These are phyloP conservation scores for Nestor notabilis DNA, from an alignment of 2,113 vertebrate genomes.

Conservation along the genomic window DNA sequence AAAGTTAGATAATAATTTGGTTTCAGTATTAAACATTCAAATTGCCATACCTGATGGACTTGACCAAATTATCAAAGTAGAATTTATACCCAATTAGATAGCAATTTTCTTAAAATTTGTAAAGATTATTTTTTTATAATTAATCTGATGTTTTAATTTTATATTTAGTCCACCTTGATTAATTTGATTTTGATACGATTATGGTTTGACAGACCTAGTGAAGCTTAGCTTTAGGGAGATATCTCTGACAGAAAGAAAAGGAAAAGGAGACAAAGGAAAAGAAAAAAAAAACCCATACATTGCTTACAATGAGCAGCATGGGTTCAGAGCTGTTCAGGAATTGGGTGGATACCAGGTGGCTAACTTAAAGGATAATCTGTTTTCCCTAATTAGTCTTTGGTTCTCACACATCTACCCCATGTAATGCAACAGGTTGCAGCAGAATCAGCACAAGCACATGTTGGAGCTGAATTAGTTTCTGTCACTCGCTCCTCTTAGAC, in stretches of 20 bases:
- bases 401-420: conserved; percentile 27
- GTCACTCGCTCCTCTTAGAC: neutral
- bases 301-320: conserved; percentile 22
- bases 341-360: conserved; percentile 41
- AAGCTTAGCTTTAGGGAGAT: neutral
- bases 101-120: neutral
- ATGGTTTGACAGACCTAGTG: neutral
- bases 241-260: neutral
- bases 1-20: neutral
- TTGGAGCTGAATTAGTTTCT: neutral
- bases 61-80: conserved; percentile 13
- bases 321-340: neutral
- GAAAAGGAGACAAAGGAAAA: neutral
- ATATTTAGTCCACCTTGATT: neutral
- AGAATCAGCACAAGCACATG: neutral
- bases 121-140: neutral
- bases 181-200: neutral
- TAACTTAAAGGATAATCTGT: neutral
- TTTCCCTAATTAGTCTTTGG: conserved; percentile 24
- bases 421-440: neutral
- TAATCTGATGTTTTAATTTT: neutral
- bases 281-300: neutral
- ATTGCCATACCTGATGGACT: neutral
- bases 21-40: neutral
- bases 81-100: neutral